Conservation (phyloP, 2,113 vertebrate species). For the Equus przewalskii region DNA sequence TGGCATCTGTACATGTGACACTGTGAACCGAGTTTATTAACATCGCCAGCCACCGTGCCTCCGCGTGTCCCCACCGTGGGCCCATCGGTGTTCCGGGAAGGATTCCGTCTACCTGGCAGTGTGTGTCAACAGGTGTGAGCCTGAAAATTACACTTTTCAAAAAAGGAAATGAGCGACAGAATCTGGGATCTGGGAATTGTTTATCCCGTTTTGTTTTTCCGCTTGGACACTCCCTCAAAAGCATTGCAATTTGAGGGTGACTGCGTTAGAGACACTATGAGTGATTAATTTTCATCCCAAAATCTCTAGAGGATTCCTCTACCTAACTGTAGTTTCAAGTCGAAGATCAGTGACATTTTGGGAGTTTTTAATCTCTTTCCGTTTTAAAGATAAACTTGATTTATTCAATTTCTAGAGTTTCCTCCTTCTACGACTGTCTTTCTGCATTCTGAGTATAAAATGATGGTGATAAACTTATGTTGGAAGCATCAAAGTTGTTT, state of each 20-base stretch:
- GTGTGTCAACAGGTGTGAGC: not conserved
- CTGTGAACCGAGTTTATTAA: too few species aligned
- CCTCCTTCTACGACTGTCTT: not conserved
- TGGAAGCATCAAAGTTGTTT: not conserved
- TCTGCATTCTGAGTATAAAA: not conserved
- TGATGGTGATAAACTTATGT: not conserved
- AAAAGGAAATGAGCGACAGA: not conserved
- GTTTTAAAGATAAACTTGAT: not conserved
- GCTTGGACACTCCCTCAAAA: not conserved
- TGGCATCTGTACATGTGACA: fast-evolving
- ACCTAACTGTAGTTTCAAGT: too few species aligned
- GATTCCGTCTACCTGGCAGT: not conserved
- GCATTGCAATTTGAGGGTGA: not conserved
- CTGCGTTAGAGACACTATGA: too few species aligned
- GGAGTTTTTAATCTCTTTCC: not conserved
- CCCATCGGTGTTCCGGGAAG: not conserved
- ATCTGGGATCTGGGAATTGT: too few species aligned
- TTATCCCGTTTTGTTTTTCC: not conserved
- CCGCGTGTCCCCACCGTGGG: not conserved
- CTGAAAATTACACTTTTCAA: not conserved
- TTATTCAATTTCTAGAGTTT: not conserved
- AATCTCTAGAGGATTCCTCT: too few species aligned
- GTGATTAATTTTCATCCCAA: too few species aligned
- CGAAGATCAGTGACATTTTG: too few species aligned
- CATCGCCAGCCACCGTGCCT: too few species aligned